Conservation (phyloP, 2,888 invertebrate genomes). For the Scaptomyza flava region DNA sequence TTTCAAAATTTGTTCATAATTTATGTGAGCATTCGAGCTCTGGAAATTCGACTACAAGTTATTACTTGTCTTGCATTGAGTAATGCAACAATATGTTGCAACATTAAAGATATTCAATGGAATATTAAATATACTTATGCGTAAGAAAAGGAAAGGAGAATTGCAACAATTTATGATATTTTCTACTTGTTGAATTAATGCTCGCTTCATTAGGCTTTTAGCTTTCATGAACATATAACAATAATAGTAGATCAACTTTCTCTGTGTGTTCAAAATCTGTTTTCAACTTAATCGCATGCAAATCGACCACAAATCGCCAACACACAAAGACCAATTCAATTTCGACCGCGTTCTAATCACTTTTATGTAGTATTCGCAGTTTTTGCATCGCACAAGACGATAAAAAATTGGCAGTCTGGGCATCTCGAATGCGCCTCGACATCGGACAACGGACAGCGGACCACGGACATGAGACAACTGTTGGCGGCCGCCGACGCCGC, state of each 20-base stretch:
- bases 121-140: slow-evolving; percentile 5
- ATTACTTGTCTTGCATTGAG: slow-evolving; percentile 34
- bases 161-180: not conserved
- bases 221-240: not conserved
- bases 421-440: slow-evolving; percentile 51
- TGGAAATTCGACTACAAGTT: slow-evolving; percentile 45
- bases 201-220: not conserved
- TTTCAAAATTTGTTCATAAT: slow-evolving; percentile 56
- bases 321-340: slow-evolving; percentile 13
- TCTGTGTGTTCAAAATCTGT: not conserved
- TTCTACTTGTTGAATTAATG: not conserved
- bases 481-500: slow-evolving; percentile 50
- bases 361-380: slow-evolving; percentile 33
- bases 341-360: slow-evolving; percentile 35
- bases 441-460: slow-evolving; percentile 24
- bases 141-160: slow-evolving; percentile 4
- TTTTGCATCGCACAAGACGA: slow-evolving; percentile 43
- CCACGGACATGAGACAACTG: slow-evolving; percentile 38
- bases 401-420: slow-evolving; percentile 66
- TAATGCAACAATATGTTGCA: slow-evolving; percentile 39
- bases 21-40: slow-evolving; percentile 47
- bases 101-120: slow-evolving; percentile 24
- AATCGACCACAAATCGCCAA: slow-evolving; percentile 24
- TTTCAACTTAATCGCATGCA: slow-evolving; percentile 6
- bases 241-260: not conserved